A percentile compares a stretch with the other conserved stretches of the same genome.
Conservation (phyloP, 1,140 invertebrate genomes). For the Sinonovacula constricta region DNA sequence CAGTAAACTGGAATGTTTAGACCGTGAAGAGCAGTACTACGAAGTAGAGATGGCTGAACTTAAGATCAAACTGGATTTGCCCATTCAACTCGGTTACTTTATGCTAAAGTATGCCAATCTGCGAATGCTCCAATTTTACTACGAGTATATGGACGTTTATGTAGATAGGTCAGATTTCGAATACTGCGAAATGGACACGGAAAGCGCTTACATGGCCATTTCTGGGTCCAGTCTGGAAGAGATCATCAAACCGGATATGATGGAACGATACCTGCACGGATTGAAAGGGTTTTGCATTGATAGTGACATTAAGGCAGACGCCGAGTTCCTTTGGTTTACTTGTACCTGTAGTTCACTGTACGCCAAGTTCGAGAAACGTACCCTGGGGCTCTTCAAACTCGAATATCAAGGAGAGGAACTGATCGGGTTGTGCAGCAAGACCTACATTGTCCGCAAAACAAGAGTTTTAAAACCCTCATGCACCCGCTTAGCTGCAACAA, state of each 20-base stretch:
- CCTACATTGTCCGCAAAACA: conserved; percentile 36
- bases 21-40: conserved; percentile 22
- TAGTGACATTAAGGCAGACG: conserved; percentile 11
- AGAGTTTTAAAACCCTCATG: not conserved
- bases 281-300: conserved; percentile 21
- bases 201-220: not conserved
- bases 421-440: conserved; percentile 37
- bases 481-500: not conserved
- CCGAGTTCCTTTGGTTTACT: conserved; percentile 40
- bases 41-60: conserved; percentile 22
- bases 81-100: not conserved
- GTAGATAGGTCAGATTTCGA: not conserved
- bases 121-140: not conserved
- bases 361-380: conserved; percentile 39
- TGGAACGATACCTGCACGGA: not conserved
- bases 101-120: not conserved
- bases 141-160: not conserved
- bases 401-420: conserved; percentile 48
- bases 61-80: not conserved
- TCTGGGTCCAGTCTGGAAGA: not conserved
- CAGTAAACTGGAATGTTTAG: conserved; percentile 16
- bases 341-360: conserved; percentile 30
- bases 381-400: conserved; percentile 40
- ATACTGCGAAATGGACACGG: not conserved
- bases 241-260: not conserved